phyloP scores from a whole-genome alignment of 2,113 vertebrate species.

The Trematocara unimaculatum region DNA sequence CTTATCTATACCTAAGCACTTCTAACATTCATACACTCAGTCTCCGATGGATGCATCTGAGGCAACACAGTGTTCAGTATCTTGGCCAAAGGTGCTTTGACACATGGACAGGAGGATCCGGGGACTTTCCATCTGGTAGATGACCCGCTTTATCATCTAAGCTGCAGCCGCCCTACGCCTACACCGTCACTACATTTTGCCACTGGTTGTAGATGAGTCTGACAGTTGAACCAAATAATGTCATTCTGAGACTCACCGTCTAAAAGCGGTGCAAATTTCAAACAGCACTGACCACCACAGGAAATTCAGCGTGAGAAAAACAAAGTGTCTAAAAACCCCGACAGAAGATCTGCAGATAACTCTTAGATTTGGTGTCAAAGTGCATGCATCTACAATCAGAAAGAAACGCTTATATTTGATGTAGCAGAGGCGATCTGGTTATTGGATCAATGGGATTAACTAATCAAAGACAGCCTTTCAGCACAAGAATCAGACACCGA shows the following conservation, averaged over 20 bases:
- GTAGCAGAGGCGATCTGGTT: not conserved
- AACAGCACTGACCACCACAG: not conserved
- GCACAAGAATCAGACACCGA: not conserved
- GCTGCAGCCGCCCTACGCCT: not conserved
- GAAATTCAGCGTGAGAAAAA: not conserved
- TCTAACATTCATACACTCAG: not conserved
- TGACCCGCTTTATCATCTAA: not conserved
- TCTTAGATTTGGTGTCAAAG: not conserved
- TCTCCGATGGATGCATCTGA: not conserved
- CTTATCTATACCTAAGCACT: not conserved
- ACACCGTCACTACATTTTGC: not conserved
- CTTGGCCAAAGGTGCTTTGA: not conserved
- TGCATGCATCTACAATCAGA: not conserved
- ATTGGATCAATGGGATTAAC: not conserved
- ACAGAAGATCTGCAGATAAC: not conserved
- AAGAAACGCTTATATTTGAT: not conserved
- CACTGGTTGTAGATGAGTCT: not conserved
- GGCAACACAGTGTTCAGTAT: not conserved
- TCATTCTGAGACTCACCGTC: not conserved
- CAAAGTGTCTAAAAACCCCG: fast-evolving
- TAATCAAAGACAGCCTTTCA: not conserved
- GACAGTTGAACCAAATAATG: not conserved
- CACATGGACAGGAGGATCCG: not conserved
- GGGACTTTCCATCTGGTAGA: not conserved
- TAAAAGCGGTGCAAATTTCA: not conserved